Base-by-base conservation (phyloP, 2,888 invertebrate species). In the Myathropa florea region DNA sequence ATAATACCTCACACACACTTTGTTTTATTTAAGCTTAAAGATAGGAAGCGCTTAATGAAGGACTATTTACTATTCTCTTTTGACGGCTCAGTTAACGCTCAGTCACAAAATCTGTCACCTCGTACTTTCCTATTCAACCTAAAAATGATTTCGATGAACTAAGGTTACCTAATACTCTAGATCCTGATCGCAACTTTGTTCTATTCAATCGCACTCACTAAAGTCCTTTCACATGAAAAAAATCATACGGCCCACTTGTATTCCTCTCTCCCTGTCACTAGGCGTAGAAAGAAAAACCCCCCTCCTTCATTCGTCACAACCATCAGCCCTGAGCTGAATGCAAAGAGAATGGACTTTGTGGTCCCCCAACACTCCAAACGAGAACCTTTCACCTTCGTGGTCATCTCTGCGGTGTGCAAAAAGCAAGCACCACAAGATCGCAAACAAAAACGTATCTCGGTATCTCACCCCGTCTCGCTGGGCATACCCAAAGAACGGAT, bases 401-500 rank as follows among this genome's bases (percentile, higher is more conserved):
- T 18, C 46, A 46, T 46, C 46, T n/a, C n/a, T 46, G 18, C 18
- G 6, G n/a, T 18, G 36, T n/a, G 55, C 14, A 12, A 57, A 12
- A 24, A 9, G 12, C 57, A 24, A 57, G 6, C 18, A n/a, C 21
- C 65, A 77, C 72, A 26, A 72, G 68, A 71, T 71, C 46, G 65
- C 70, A 70, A 63, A 75, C 57, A 79, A 59, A 63, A 70, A 72
- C 71, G 64, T 70, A 76, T 76, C 59, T 14, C 14, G 9, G 57
- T 83, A 79, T 68, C 63, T 59, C 64, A 70, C 28, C 73, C 75
- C 33, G 59, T 30, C 28, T 53, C n/a, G 55, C 3, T 28, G 14
- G 59, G 3, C 23, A 7, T 1, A 39, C 26, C 76, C 72, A 60
- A 77, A 64, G 76, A 85, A 73, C 85, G 85, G 85, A 85, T 85